Conservation (phyloP, 2,888 invertebrate genomes). For the Mycalesis mineus region DNA sequence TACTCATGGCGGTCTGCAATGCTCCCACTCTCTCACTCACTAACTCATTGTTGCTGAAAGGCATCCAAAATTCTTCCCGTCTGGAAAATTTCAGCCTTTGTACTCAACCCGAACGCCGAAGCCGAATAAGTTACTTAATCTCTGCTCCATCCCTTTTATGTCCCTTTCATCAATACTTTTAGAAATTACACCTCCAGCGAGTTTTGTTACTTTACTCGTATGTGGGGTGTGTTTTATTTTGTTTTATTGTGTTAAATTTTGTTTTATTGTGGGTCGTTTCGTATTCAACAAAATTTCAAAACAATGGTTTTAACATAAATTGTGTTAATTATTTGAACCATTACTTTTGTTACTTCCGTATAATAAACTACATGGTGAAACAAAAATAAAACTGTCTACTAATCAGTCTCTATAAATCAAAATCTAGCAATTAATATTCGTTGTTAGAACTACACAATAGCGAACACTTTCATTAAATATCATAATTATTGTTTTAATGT, state of each 20-base stretch:
- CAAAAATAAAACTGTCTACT: too few species aligned
- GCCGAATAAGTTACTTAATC: constrained; percentile 66
- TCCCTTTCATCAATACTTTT: constrained; percentile 63
- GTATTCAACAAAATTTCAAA: too few species aligned
- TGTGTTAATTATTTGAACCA: too few species aligned
- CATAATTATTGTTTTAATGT: too few species aligned
- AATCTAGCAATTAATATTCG: too few species aligned
- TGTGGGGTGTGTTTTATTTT: constrained; percentile 13
- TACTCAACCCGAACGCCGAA: constrained; percentile 52
- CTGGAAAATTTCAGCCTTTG: constrained; percentile 62
- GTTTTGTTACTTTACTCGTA: constrained; percentile 31
- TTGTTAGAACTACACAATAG: too few species aligned
- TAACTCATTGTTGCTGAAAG: constrained; percentile 51
- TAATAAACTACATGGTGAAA: too few species aligned
- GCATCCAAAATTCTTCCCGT: constrained; percentile 59
- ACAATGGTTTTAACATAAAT: too few species aligned
- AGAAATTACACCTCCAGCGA: constrained; percentile 50
- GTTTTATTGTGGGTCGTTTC: not conserved
- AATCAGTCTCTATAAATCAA: too few species aligned
- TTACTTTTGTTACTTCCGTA: too few species aligned
- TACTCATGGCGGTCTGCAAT: constrained; percentile 46
- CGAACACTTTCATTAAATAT: too few species aligned
- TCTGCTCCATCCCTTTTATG: constrained; percentile 56
- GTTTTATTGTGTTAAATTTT: not conserved
- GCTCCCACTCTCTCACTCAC: constrained; percentile 46